phyloP scores from a whole-genome alignment of 92 coral and sea anemone genomes.

The Paramuricea clavata region DNA sequence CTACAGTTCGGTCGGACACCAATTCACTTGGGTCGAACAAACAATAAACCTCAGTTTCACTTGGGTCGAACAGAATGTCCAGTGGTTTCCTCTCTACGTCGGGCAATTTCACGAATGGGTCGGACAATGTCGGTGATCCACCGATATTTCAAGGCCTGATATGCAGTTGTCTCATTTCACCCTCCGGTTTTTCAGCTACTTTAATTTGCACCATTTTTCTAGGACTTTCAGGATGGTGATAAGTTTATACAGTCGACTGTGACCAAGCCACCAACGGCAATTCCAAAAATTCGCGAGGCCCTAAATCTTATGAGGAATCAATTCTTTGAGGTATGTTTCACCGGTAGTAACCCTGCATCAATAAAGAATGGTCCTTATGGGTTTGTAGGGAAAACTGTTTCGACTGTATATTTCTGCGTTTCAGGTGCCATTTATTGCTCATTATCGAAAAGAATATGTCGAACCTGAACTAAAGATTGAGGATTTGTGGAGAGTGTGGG shows the following conservation, averaged over 20 bases:
- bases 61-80: too few relatives aligned
- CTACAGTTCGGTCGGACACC: too few relatives aligned
- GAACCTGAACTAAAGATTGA: slow-evolving; percentile 95
- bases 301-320: slow-evolving; percentile 97
- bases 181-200: too few relatives aligned
- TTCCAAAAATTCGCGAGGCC: slow-evolving; percentile 90
- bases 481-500: slow-evolving; percentile 96
- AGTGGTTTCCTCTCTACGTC: too few relatives aligned
- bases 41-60: too few relatives aligned
- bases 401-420: background rate
- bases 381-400: background rate
- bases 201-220: too few relatives aligned
- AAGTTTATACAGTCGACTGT: slow-evolving; percentile 65
- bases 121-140: too few relatives aligned
- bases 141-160: too few relatives aligned
- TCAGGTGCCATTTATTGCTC: slow-evolving; percentile 97
- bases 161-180: too few relatives aligned
- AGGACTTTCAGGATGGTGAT: slow-evolving; percentile 84
- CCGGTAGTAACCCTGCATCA: background rate
- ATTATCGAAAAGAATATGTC: slow-evolving; percentile 95
- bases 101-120: too few relatives aligned
- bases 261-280: slow-evolving; percentile 86
- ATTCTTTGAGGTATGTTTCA: slow-evolving; percentile 85
- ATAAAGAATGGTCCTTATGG: too few relatives aligned
- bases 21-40: too few relatives aligned